Percentiles rank a stretch among this genome's conserved stretches.
phyloP scores from a whole-genome alignment of 2,113 vertebrate species.

The Neotoma lepida region DNA sequence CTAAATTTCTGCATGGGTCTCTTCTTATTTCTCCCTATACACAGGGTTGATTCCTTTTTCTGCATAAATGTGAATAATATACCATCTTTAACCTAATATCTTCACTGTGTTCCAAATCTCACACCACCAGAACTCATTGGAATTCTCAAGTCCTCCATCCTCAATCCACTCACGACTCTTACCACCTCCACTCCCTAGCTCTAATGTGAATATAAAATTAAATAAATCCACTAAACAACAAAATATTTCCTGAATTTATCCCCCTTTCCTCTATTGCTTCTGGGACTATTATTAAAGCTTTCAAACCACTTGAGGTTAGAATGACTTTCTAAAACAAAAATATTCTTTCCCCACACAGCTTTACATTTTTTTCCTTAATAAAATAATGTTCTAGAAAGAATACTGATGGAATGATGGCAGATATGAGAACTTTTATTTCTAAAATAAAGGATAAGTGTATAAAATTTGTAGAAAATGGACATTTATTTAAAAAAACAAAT shows the following conservation, averaged over 20 bases:
- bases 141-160: not conserved
- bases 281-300: not conserved
- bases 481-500: not conserved
- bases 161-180: not conserved
- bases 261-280: not conserved
- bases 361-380: not conserved
- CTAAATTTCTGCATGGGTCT: not conserved
- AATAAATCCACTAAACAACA: not conserved
- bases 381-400: slow-evolving; percentile 11
- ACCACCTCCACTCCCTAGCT: not conserved
- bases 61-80: not conserved
- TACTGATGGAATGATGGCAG: not conserved
- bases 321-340: slow-evolving; percentile 10
- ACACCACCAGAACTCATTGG: not conserved
- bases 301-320: not conserved
- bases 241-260: not conserved
- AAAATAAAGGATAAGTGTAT: not conserved
- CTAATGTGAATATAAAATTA: not conserved
- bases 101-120: not conserved
- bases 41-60: not conserved
- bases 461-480: not conserved
- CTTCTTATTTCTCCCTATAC: not conserved
- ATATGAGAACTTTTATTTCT: not conserved
- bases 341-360: not conserved
- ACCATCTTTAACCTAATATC: not conserved